These are phyloP conservation scores for Chlamydotis undulata DNA, from an alignment of 2,113 vertebrate genomes.

Conservation along the genomic window DNA sequence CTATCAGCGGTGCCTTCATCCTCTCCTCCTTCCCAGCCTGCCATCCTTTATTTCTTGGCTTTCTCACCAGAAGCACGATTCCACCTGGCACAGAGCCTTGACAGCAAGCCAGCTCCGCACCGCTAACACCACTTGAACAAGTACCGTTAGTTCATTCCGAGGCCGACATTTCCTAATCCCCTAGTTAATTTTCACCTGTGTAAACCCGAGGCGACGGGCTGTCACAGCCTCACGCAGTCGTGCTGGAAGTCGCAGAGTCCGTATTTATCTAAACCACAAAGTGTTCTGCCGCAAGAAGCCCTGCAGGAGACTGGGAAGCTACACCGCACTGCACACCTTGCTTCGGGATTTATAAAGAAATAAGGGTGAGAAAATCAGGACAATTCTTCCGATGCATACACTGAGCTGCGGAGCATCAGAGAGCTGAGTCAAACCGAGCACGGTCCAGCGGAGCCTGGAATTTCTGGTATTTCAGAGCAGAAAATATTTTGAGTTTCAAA, in stretches of 20 bases:
- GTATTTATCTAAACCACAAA: background rate
- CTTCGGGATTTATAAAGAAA: accelerated
- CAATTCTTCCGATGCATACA: background rate
- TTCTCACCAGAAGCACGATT: accelerated
- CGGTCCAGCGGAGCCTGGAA: background rate
- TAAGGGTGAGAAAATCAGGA: accelerated
- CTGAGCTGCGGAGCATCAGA: background rate
- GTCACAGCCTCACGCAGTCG: background rate
- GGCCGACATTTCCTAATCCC: background rate
- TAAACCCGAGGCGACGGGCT: background rate
- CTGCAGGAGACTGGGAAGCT: background rate
- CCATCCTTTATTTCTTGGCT: accelerated
- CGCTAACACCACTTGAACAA: background rate
- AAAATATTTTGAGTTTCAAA: background rate
- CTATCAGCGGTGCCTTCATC: accelerated
- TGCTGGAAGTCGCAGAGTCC: background rate
- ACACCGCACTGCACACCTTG: accelerated
- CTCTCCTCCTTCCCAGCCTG: background rate
- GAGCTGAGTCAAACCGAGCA: background rate
- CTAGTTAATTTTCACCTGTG: accelerated
- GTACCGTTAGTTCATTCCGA: accelerated
- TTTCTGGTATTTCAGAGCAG: background rate
- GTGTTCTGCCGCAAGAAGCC: background rate
- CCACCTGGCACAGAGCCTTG: background rate
- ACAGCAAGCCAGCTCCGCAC: background rate